Conservation (phyloP, 2,888 invertebrate species). For the Notodonta ziczac region DNA sequence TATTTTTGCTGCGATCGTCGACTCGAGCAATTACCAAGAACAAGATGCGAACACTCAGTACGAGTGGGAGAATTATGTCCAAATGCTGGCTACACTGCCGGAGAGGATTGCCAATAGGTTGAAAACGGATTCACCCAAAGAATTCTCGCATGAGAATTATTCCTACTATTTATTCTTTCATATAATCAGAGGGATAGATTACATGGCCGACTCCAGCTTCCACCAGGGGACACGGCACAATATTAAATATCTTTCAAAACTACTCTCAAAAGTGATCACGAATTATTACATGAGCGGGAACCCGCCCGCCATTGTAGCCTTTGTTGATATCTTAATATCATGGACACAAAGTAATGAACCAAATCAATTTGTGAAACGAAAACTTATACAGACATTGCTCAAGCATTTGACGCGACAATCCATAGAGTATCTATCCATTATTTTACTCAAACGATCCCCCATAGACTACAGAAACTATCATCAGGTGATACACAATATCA, state of each 20-base stretch:
- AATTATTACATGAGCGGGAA: slow-evolving; percentile 80
- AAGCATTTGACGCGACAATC: slow-evolving; percentile 83
- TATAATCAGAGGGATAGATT: slow-evolving; percentile 85
- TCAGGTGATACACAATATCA: slow-evolving; percentile 72
- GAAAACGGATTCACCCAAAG: slow-evolving; percentile 80
- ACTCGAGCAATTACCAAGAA: slow-evolving; percentile 53
- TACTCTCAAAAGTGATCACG: slow-evolving; percentile 86
- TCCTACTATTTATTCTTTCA: slow-evolving; percentile 85
- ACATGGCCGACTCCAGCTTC: slow-evolving; percentile 76
- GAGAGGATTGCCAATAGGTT: slow-evolving; percentile 88
- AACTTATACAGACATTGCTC: slow-evolving; percentile 81
- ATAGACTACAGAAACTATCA: slow-evolving; percentile 66
- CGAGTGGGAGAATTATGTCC: slow-evolving; percentile 84
- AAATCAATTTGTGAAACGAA: slow-evolving; percentile 64
- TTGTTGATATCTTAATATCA: slow-evolving; percentile 83
- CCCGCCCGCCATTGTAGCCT: slow-evolving; percentile 72
- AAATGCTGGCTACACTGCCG: slow-evolving; percentile 87
- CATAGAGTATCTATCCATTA: slow-evolving; percentile 83
- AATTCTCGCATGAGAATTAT: slow-evolving; percentile 85
- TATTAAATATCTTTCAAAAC: slow-evolving; percentile 74
- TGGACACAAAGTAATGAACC: slow-evolving; percentile 69
- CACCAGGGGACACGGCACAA: slow-evolving; percentile 59
- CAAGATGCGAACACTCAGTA: slow-evolving; percentile 35
- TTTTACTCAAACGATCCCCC: slow-evolving; percentile 81
- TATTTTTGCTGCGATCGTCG: slow-evolving; percentile 79